Base-by-base conservation (phyloP, 2,113 vertebrate species). In the Aspidoscelis tigris region DNA sequence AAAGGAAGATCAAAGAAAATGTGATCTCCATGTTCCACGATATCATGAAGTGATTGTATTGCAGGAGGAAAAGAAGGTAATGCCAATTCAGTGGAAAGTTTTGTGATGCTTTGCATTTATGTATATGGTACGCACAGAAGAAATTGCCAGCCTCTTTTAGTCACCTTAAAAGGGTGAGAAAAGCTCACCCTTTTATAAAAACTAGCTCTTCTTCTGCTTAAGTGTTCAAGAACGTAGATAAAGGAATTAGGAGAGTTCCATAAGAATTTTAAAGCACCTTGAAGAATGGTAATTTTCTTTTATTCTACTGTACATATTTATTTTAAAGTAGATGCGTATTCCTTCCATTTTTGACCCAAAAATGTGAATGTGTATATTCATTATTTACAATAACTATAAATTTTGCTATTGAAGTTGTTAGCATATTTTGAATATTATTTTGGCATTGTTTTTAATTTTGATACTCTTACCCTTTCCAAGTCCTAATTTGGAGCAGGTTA, bases 31-130 rank as follows among this genome's bases (percentile, higher is more conserved):
- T 82, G 84, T 96, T 81, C 96, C 96, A 82, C 88, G 89, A 65
- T 95, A 97, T 90, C 92, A 93, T 79, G 95, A 97, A 84, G 85
- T 94, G 87, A 91, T 96, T 86, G 71, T 93, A 89, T 91, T 93
- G 84, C 93, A 95, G 84, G 96, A 96, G 90, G 91, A 94, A 91
- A 97, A 97, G 90, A 95, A 95, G 92, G 96, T 92, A 93, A 93
- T 89, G 43, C 75, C 75, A 61, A 16, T 90, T 83, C 39, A 85
- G 74, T n/a, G 39, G n/a, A 73, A 41, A 78, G 55, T 88, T 93
- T 88, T 84, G 21, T 82, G 21, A n/a, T 64, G 8, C 84, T 84
- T 91, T 87, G 87, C 89, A 88, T 77, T 91, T 84, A 92, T 88
- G 91, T 91, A 76, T 90, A 58, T 5, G 83, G 86, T 61, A 73